phyloP scores from a whole-genome alignment of 2,888 invertebrate genomes.

The Carabus problematicus region DNA sequence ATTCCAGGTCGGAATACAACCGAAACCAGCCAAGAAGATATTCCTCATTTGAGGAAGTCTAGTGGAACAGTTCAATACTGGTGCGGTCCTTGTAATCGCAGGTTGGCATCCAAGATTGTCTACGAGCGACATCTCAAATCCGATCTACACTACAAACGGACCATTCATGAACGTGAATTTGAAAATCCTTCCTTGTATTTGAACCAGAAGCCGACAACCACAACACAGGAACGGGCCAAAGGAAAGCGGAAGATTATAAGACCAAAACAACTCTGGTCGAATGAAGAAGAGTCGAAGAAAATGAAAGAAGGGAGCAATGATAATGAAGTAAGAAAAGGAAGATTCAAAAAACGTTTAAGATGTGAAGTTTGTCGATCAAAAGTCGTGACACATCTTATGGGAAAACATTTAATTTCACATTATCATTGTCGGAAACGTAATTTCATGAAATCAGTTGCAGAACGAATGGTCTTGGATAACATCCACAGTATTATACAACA shows the following conservation, averaged over 20 bases:
- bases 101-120: slow-evolving; percentile 74
- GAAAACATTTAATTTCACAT: slow-evolving; percentile 86
- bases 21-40: slow-evolving; percentile 44
- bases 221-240: slow-evolving; percentile 45
- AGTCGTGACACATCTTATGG: slow-evolving; percentile 73
- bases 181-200: slow-evolving; percentile 57
- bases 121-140: slow-evolving; percentile 81
- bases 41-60: slow-evolving; percentile 55
- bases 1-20: slow-evolving; percentile 26
- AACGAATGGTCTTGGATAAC: slow-evolving; percentile 75
- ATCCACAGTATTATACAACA: slow-evolving; percentile 80
- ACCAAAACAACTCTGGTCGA: slow-evolving; percentile 45
- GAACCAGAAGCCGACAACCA: slow-evolving; percentile 24
- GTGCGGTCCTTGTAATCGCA: slow-evolving; percentile 82
- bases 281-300: slow-evolving; percentile 48
- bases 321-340: slow-evolving; percentile 46
- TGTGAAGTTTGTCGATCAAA: slow-evolving; percentile 78
- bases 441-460: slow-evolving; percentile 64
- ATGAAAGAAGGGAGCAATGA: slow-evolving; percentile 46
- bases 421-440: slow-evolving; percentile 81
- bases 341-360: slow-evolving; percentile 55
- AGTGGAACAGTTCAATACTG: slow-evolving; percentile 69
- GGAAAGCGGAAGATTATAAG: slow-evolving; percentile 49
- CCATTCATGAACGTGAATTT: slow-evolving; percentile 72
- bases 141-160: slow-evolving; percentile 73